Evolutionary conservation across 2,797 vertebrate genomes (phyloP), one percentile per base, ranked within the genome.

Genomic region (Mormyrus proboscirostris): DNA sequence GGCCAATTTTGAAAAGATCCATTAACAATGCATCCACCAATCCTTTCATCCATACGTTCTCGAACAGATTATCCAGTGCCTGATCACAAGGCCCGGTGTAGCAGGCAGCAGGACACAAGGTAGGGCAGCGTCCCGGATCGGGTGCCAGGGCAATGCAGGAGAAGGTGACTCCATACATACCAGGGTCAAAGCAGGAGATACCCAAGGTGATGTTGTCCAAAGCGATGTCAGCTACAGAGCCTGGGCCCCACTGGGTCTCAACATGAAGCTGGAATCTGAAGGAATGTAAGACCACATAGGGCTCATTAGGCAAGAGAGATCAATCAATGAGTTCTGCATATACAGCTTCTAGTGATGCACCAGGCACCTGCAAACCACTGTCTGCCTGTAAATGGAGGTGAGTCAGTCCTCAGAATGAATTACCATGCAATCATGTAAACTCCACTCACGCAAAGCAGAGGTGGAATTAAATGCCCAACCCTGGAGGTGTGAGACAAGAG

Each of bases 201-300:
- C 96, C 96, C 87, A 98, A 92, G 0, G 97, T 95, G 84, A 98
- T 95, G 47, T 97, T 95, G 94, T 98, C 97, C 0, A 98, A 33
- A 62, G 97, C 97, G 14, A 98, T 92, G 90, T 97, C 96, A 89
- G 97, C 97, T 76, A 90, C 93, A 88, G 97, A 97, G 93, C 95
- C 96, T 91, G 93, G 94, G 86, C 87, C 92, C 97, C 97, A 98
- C 76, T 92, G 92, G 19, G 96, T 97, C 38, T 94, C 93, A 88
- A 98, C 92, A 88, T 95, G 96, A 44, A 98, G 90, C 0, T 92
- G 95, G 93, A 98, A 98, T 93, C 97, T 98, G 93, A n/a, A 90
- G 59, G 53, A 84, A 16, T 29, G 16, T 33, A 47, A 84, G n/a
- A 47, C 9, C 47, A 55, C 76, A 50, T 33, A 88, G 2, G 76